These are phyloP conservation scores for Turritopsis rubra DNA, from an alignment of 30 jellyfish, hydroid and myxozoan species.

Conservation along the genomic window DNA sequence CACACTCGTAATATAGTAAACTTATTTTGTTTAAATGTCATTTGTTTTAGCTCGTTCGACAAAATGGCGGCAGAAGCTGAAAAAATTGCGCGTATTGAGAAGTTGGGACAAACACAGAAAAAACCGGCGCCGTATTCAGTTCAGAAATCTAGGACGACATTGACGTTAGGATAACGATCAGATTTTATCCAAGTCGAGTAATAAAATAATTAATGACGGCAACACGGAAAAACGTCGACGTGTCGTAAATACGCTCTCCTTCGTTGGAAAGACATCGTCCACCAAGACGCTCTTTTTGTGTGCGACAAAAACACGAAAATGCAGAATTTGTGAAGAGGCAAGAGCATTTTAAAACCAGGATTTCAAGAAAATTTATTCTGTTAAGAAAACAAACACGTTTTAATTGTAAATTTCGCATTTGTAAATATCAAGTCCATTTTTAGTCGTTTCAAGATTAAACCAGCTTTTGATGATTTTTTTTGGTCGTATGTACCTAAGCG, in stretches of 20 bases:
- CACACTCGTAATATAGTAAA: no score
- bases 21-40: not conserved
- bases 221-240: no score
- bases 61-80: slow-evolving; percentile 81
- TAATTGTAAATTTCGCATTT: not conserved
- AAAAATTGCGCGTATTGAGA: slow-evolving; percentile 64
- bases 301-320: not conserved
- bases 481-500: no score
- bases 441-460: not conserved
- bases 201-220: no score
- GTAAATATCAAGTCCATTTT: not conserved
- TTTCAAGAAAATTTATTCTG: not conserved
- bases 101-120: slow-evolving; percentile 35
- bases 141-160: not conserved
- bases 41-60: slow-evolving; percentile 60
- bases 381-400: not conserved
- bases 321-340: not conserved
- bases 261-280: not conserved
- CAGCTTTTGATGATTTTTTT: not conserved
- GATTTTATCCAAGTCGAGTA: no score
- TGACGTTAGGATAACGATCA: not conserved
- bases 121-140: slow-evolving; percentile 8
- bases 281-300: not conserved
- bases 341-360: not conserved
- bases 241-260: no score